phyloP scores from a whole-genome alignment of 2,113 vertebrate species.

The Leucosticte australis region DNA sequence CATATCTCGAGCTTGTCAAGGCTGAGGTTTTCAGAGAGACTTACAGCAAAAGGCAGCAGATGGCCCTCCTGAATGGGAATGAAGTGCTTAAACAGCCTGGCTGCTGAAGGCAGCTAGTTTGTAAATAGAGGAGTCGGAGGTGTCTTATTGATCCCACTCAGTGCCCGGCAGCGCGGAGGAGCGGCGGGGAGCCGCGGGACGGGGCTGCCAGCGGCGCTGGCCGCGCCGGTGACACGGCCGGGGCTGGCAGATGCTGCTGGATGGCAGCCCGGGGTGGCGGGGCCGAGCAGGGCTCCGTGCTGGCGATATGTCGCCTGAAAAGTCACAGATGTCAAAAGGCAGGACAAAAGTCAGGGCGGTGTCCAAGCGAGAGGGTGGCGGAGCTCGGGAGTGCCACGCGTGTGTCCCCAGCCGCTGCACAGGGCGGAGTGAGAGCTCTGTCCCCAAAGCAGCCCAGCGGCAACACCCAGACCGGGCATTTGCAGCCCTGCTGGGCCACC shows the following conservation, averaged over 20 bases:
- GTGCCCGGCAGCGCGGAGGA: conserved; percentile 54
- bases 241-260: conserved; percentile 31
- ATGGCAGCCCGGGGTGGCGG: background rate
- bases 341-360: conserved; percentile 10
- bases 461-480: rapidly evolving
- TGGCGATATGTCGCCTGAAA: background rate
- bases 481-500: rapidly evolving
- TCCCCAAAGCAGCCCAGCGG: rapidly evolving
- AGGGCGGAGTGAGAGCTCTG: rapidly evolving
- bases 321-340: conserved; percentile 42
- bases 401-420: background rate
- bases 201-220: background rate
- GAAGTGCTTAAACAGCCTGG: conserved; percentile 87
- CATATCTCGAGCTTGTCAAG: conserved; percentile 96
- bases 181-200: conserved; percentile 66
- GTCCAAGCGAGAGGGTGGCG: background rate
- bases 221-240: background rate
- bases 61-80: conserved; percentile 85
- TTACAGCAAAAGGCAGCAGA: conserved; percentile 88
- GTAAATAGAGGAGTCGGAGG: conserved; percentile 82
- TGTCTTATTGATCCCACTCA: conserved; percentile 81
- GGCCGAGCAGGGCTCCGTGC: background rate
- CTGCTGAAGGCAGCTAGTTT: conserved; percentile 79
- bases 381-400: rapidly evolving
- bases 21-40: conserved; percentile 86